Evolutionary conservation across 1,140 invertebrate species (phyloP).

Genomic region (Delia radicum): DNA sequence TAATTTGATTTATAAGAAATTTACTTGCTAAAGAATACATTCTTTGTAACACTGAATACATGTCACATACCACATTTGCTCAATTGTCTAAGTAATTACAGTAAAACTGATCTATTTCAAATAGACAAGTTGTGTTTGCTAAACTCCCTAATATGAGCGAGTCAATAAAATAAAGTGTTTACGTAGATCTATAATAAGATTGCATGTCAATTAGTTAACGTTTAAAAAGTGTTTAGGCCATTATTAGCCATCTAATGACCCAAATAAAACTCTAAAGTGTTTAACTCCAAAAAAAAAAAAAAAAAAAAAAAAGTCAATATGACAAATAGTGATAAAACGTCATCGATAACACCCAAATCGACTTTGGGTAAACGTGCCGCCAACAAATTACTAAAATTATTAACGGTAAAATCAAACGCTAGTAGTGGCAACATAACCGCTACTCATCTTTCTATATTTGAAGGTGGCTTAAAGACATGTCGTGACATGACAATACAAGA

Average conservation of each 20-base stretch:
- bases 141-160: background rate
- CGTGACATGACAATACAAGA: conserved; percentile 12
- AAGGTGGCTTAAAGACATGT: background rate
- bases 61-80: background rate
- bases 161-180: background rate
- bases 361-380: conserved; percentile 8
- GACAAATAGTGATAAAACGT: conserved; percentile 2
- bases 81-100: background rate
- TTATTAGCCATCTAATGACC: background rate
- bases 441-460: background rate
- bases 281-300: background rate
- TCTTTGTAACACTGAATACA: background rate
- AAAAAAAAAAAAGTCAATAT: background rate
- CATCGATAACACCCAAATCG: background rate
- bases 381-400: conserved; percentile 1
- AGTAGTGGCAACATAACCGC: background rate
- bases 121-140: background rate
- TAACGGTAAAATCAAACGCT: background rate
- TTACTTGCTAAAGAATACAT: too few relatives aligned
- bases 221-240: too few relatives aligned
- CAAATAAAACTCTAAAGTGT: background rate
- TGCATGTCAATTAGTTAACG: background rate
- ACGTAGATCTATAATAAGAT: background rate
- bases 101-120: background rate
- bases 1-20: too few relatives aligned